These are phyloP conservation scores for Byasa hedistus DNA, from an alignment of 2,888 invertebrate species.

Conservation along the genomic window DNA sequence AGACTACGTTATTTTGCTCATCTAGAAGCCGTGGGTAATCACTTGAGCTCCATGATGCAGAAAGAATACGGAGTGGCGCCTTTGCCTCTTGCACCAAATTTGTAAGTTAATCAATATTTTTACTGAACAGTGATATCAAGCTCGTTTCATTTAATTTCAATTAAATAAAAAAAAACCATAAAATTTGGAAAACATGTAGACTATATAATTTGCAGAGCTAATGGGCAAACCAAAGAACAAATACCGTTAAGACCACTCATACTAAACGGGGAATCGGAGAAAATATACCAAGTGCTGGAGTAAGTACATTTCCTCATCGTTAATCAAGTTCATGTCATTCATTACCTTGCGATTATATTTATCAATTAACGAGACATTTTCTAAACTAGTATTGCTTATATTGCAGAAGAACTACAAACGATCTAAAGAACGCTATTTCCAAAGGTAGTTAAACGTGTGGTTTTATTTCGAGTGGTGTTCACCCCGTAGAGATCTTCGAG, in stretches of 20 bases:
- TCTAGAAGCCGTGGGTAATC: slow-evolving; percentile 70
- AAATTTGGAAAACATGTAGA: background rate
- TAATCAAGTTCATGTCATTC: slow-evolving; percentile 32
- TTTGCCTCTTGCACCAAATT: slow-evolving; percentile 62
- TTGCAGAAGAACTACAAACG: slow-evolving; percentile 78
- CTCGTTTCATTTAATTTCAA: background rate
- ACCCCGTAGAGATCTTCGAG: slow-evolving; percentile 37
- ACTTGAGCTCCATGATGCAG: slow-evolving; percentile 77
- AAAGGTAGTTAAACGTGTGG: slow-evolving; percentile 73
- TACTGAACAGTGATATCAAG: background rate
- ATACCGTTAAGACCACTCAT: slow-evolving; percentile 89
- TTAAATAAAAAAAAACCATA: background rate
- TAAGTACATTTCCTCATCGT: slow-evolving; percentile 70
- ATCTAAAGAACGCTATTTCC: slow-evolving; percentile 76
- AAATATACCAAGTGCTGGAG: slow-evolving; percentile 85
- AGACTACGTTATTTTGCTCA: slow-evolving; percentile 8
- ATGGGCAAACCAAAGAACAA: slow-evolving; percentile 82
- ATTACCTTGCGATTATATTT: slow-evolving; percentile 34
- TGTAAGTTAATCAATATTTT: slow-evolving; percentile 52
- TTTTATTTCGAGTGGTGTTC: slow-evolving; percentile 45
- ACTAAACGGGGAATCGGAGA: slow-evolving; percentile 83
- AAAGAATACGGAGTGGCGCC: slow-evolving; percentile 67
- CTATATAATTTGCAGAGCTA: slow-evolving; percentile 51
- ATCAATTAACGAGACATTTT: slow-evolving; percentile 27
- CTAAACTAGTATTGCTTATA: slow-evolving; percentile 50